Conservation (phyloP, 2,113 vertebrate genomes). For the Pangasianodon hypophthalmus region DNA sequence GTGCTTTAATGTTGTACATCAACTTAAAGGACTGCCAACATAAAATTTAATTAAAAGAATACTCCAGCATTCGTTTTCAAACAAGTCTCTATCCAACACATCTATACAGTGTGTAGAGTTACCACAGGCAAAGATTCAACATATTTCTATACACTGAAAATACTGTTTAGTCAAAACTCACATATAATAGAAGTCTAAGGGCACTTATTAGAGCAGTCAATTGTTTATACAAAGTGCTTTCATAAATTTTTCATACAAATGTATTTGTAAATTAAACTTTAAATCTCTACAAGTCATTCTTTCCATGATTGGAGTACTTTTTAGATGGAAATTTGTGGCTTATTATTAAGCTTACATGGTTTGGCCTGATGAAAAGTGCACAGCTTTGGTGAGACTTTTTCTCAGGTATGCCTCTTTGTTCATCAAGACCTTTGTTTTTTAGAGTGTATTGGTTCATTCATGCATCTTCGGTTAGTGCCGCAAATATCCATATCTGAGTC, state of each 20-base stretch:
- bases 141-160: not conserved
- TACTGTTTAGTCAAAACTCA: not conserved
- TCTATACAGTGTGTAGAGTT: not conserved
- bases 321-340: not conserved
- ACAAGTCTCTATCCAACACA: not conserved
- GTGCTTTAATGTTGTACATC: not conserved
- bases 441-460: not conserved
- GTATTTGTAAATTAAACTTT: conserved; percentile 6
- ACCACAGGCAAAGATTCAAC: not conserved
- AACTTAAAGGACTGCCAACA: not conserved
- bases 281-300: not conserved
- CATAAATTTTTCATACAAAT: not conserved
- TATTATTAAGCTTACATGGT: not conserved
- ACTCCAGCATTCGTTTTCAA: not conserved
- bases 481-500: not conserved
- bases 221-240: conserved; percentile 2
- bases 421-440: not conserved
- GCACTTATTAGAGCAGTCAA: not conserved
- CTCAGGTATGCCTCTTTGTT: not conserved
- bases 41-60: conserved; percentile 23
- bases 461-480: not conserved
- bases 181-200: not conserved
- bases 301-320: not conserved
- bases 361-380: not conserved
- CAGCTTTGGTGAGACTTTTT: not conserved